A percentile compares a stretch with the other conserved stretches of the same genome.
These are phyloP conservation scores for Fragum sueziense DNA, from an alignment of 2,888 invertebrate genomes.

Conservation along the genomic window DNA sequence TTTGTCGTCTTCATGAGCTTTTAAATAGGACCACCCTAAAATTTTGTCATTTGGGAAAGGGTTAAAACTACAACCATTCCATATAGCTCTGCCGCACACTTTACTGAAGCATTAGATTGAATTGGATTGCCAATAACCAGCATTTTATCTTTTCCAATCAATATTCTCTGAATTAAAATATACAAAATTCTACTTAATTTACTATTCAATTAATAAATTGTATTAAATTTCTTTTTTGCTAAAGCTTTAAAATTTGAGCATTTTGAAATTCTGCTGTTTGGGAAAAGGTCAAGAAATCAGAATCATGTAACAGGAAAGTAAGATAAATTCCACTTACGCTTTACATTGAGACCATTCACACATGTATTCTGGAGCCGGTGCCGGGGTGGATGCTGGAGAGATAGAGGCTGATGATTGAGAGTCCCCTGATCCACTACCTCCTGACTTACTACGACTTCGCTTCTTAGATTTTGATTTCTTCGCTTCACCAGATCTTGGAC, in stretches of 20 bases:
- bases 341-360: constrained; percentile 98
- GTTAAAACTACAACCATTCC: too few relatives aligned
- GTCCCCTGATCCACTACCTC: constrained; percentile 60
- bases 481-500: constrained; percentile 56
- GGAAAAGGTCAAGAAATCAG: background rate
- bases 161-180: background rate
- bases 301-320: background rate
- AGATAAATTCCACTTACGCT: constrained; percentile 82
- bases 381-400: constrained; percentile 68
- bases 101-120: too few relatives aligned
- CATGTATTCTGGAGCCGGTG: constrained; percentile 83
- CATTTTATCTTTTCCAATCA: background rate
- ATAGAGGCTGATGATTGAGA: constrained; percentile 43
- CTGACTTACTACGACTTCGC: constrained; percentile 68
- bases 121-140: background rate
- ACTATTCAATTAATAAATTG: background rate
- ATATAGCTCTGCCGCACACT: too few relatives aligned
- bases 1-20: too few relatives aligned
- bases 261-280: background rate
- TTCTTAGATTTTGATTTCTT: constrained; percentile 62
- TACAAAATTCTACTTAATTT: background rate
- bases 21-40: too few relatives aligned
- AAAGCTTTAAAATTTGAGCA: constrained; percentile 10
- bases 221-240: background rate
- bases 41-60: too few relatives aligned